Evolutionary conservation across 2,888 invertebrate genomes (phyloP).

Genomic region (Hirtodrosophila trivittata): DNA sequence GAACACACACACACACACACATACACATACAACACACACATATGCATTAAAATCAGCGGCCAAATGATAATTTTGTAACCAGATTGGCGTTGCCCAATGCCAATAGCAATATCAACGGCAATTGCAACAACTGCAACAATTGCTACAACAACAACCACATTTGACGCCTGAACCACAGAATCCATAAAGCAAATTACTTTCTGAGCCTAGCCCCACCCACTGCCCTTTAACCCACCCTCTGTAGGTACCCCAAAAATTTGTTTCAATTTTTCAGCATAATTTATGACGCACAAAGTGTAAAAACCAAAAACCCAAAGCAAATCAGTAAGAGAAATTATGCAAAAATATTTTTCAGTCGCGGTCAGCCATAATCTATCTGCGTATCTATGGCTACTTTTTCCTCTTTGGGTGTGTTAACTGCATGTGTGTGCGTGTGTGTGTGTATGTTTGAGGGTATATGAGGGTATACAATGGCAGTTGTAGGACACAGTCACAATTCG

Average conservation of each 20-base stretch:
- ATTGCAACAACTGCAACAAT: constrained; percentile 6
- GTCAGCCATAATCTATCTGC: constrained; percentile 53
- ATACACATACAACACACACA: constrained; percentile 12
- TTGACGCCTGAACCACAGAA: constrained; percentile 56
- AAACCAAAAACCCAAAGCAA: constrained; percentile 65
- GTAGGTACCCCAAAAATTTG: constrained; percentile 8
- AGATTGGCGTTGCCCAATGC: constrained; percentile 21
- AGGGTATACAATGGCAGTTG: constrained; percentile 17
- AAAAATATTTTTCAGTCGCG: constrained; percentile 65
- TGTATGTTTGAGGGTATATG: constrained; percentile 9
- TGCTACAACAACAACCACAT: constrained; percentile 13
- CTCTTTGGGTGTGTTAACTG: constrained; percentile 1
- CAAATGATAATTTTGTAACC: constrained; percentile 70
- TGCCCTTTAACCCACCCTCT: neutral
- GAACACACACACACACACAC: constrained; percentile 21
- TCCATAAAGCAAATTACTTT: constrained; percentile 73
- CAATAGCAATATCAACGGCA: constrained; percentile 14
- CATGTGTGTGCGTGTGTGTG: constrained; percentile 4
- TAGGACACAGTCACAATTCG: constrained; percentile 33
- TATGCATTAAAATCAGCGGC: constrained; percentile 41
- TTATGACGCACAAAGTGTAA: constrained; percentile 73
- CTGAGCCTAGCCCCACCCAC: constrained; percentile 9
- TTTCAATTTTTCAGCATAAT: constrained; percentile 71
- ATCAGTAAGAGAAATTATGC: constrained; percentile 74
- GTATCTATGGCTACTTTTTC: constrained; percentile 13